These are phyloP conservation scores for Steinernema khuongi DNA, from an alignment of 1,140 invertebrate species.

Conservation along the genomic window DNA sequence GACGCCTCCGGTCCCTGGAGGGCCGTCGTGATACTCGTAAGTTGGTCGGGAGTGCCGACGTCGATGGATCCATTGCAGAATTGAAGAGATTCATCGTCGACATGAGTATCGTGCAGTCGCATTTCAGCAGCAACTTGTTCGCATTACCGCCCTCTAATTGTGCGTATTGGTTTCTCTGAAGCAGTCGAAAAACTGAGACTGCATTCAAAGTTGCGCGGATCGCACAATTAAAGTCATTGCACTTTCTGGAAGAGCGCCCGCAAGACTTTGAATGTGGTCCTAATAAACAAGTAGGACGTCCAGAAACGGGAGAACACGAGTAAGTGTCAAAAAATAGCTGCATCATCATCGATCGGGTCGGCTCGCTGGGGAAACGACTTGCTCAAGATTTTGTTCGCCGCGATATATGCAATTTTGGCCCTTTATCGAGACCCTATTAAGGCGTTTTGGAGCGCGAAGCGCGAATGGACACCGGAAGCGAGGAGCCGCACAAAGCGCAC, in stretches of 20 bases:
- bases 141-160: constrained; percentile 9
- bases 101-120: not conserved
- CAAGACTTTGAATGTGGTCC: constrained; percentile 9
- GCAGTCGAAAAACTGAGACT: not conserved
- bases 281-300: not conserved
- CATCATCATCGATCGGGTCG: constrained; percentile 14
- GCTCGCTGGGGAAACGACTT: not conserved
- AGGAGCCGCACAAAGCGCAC: no score
- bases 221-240: not conserved
- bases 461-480: not conserved
- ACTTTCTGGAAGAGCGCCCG: not conserved
- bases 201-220: not conserved
- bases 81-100: constrained; percentile 4
- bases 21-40: not conserved
- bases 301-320: not conserved
- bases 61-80: not conserved
- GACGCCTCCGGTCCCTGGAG: not conserved
- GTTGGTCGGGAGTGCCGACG: not conserved
- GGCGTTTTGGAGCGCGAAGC: no score
- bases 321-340: constrained; percentile 10
- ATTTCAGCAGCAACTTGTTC: not conserved
- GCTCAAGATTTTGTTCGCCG: not conserved
- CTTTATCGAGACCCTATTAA: not conserved
- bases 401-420: not conserved
- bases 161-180: not conserved